These are phyloP conservation scores for Pangasius sanitwongsei DNA, from an alignment of 2,797 vertebrate species.

Conservation along the genomic window DNA sequence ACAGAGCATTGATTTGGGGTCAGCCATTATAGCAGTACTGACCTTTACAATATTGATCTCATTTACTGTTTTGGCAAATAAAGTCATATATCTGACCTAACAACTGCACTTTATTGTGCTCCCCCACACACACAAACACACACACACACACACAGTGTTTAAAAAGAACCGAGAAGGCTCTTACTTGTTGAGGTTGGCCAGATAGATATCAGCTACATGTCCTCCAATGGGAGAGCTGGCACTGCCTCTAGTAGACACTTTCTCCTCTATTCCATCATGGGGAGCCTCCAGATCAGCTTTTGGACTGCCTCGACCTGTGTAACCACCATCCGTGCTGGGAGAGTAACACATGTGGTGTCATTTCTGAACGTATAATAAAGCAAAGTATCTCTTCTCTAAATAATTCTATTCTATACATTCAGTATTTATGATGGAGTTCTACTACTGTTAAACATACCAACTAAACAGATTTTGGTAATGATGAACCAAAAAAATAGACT, in stretches of 20 bases:
- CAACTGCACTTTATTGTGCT: not conserved
- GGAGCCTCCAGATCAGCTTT: constrained; percentile 87
- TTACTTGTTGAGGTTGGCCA: constrained; percentile 99
- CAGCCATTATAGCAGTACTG: not conserved
- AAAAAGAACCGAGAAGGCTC: constrained; percentile 43
- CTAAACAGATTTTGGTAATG: not conserved
- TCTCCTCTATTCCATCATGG: constrained; percentile 83
- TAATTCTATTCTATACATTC: not conserved
- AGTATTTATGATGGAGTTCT: not conserved
- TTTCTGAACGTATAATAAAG: not conserved
- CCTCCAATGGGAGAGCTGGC: constrained; percentile 91
- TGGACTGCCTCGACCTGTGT: constrained; percentile 87
- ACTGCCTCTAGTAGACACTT: constrained; percentile 88
- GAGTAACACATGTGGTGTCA: constrained; percentile 16
- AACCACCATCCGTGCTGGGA: constrained; percentile 83
- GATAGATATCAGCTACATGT: constrained; percentile 96
- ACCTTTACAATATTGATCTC: not conserved
- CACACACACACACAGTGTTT: not conserved
- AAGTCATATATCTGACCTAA: not conserved
- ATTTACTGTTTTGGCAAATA: constrained; percentile 1
- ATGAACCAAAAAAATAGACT: constrained; percentile 15
- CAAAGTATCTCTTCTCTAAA: not conserved
- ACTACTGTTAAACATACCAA: not conserved
- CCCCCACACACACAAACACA: too few species aligned
- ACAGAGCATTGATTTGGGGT: not conserved